Evolutionary conservation across 2,888 invertebrate genomes (phyloP), one percentile per base, ranked within the genome.

Genomic region (Acanthosepion lycidas): DNA sequence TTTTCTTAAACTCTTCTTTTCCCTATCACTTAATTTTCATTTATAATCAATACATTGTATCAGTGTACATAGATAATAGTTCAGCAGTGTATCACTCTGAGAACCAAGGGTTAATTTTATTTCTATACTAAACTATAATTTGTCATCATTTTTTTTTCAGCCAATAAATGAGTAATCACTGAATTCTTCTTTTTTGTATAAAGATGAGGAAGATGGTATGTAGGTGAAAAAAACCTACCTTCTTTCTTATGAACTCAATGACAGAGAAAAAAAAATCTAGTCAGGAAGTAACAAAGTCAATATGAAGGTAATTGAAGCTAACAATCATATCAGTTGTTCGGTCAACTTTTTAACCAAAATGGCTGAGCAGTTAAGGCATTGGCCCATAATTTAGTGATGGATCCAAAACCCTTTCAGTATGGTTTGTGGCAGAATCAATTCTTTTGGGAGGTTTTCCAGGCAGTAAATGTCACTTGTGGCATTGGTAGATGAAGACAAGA

Each of bases 361-460:
- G 5, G 78, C 12, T 78, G n/a, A 15, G 33, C 78, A 78, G 78
- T 33, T 78, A 33, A 78, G n/a, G n/a, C n/a, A 15, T 78, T 12
- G 78, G n/a, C n/a, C n/a, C n/a, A 78, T 78, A n/a, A 78, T 78
- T 78, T 78, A 78, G 78, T 12, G 28, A 78, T 78, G n/a, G n/a
- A 78, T 78, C 78, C 78, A n/a, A 78, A 78, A n/a, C n/a, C 78
- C n/a, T n/a, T 78, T 78, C 78, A 0, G 78, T 78, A 78, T 78
- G n/a, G 78, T n/a, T 78, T 78, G 78, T 78, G n/a, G 78, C 78
- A 78, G 78, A 78, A 78, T 78, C 78, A 78, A 78, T 78, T 78
- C n/a, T 78, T 78, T n/a, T n/a, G 78, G 78, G 15, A 78, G 59
- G 59, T 59, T 23, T 23, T 23, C 20, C 59, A 59, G 26, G 59